These are phyloP conservation scores for Actenoides hombroni DNA, from an alignment of 2,113 vertebrate genomes.

Conservation along the genomic window DNA sequence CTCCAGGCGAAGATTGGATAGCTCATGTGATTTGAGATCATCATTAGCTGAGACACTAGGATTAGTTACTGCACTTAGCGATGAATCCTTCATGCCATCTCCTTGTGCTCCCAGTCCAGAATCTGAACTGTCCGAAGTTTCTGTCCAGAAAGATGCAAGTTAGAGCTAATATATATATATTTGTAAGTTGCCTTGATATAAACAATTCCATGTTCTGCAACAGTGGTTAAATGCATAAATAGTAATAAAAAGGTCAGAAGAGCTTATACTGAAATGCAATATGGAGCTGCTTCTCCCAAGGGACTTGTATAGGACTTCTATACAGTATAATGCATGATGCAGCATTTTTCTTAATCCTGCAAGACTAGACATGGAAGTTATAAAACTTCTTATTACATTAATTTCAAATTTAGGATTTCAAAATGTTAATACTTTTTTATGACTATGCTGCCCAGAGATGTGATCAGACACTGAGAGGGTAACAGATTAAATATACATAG, in stretches of 20 bases:
- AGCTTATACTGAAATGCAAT: neutral
- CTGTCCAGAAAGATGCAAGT: conserved; percentile 59
- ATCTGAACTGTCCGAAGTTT: conserved; percentile 79
- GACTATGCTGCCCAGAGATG: neutral
- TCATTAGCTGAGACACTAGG: conserved; percentile 42
- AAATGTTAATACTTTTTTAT: neutral
- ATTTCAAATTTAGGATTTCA: neutral
- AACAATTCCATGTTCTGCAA: neutral
- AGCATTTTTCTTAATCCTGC: neutral
- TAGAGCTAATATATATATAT: neutral
- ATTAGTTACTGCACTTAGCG: conserved; percentile 25
- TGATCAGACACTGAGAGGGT: neutral
- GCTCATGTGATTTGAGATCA: conserved; percentile 79
- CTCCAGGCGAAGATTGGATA: conserved; percentile 94
- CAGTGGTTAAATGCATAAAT: neutral
- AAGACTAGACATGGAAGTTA: neutral
- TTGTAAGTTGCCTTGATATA: neutral
- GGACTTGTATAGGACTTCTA: neutral
- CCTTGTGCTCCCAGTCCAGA: conserved; percentile 74
- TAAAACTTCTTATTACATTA: neutral
- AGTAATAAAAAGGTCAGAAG: neutral
- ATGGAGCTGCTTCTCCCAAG: neutral
- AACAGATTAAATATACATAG: neutral
- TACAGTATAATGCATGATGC: neutral
- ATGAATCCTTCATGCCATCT: conserved; percentile 43